phyloP scores from a whole-genome alignment of 2,113 vertebrate genomes.

The Anguilla japonica region DNA sequence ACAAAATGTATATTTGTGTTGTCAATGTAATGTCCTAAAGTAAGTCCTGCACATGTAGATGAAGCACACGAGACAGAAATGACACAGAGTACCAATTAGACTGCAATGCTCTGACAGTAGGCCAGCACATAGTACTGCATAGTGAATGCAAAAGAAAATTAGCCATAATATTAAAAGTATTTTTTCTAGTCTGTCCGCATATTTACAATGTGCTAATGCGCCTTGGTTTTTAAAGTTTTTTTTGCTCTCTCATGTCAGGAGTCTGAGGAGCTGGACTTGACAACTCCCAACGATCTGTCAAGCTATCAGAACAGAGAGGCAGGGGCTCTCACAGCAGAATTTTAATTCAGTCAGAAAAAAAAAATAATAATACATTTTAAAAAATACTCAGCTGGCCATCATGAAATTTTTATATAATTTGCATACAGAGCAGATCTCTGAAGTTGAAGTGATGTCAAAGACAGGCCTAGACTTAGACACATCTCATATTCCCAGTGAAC shows the following conservation, averaged over 20 bases:
- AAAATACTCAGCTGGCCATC: conserved; percentile 42
- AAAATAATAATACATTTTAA: neutral
- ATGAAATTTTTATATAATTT: conserved; percentile 60
- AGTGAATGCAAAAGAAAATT: neutral
- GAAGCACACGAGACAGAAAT: no score
- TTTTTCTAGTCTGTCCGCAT: neutral
- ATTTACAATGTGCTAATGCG: conserved; percentile 7
- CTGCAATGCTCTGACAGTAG: neutral
- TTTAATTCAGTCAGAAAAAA: conserved; percentile 18
- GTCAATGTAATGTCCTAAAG: neutral
- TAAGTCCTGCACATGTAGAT: no score
- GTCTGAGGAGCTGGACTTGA: neutral
- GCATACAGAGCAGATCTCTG: conserved; percentile 56
- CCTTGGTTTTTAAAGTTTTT: neutral
- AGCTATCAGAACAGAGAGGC: neutral
- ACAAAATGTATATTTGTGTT: no score
- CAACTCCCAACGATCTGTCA: conserved; percentile 15
- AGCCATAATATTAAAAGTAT: neutral
- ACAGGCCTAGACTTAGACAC: conserved; percentile 32
- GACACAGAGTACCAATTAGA: no score
- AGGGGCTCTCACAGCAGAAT: neutral
- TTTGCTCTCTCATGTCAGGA: neutral
- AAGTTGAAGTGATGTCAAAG: conserved; percentile 48
- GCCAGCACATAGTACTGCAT: neutral
- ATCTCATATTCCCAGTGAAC: neutral